Evolutionary conservation across 2,797 vertebrate species (phyloP), one percentile per base, ranked within the genome.

Genomic region (Danio albolineatus): DNA sequence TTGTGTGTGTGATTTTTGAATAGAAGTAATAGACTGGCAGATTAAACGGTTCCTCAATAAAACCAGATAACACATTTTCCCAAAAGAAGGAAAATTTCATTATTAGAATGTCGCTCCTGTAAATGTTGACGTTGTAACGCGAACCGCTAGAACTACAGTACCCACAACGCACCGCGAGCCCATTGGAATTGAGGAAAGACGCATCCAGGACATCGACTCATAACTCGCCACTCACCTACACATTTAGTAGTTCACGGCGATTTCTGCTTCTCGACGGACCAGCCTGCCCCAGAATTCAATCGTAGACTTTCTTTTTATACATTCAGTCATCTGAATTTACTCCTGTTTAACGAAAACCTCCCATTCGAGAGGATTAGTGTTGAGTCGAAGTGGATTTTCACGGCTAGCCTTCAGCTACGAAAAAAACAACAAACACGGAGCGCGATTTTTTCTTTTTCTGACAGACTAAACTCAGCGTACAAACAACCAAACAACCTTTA

Each of bases 61-160:
- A 3, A 28, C 28, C 28, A 28, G 28, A 28, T 1, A 28, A 28
- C n/a, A 28, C 3, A 1, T 28, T 28, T 1, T 28, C 28, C 3
- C 1, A 28, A 28, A 28, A 28, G 28, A 28, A 28, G 28, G 28
- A 28, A 28, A 1, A 28, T 28, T 1, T 28, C 28, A 28, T 28
- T 28, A 28, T 28, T 73, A 9, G 5, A 36, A 36, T 9, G 43
- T 6, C 48, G 56, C 28, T 28, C 51, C 36, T 43, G 36, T 13
- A 8, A 17, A 19, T 43, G 51, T 67, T 67, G 4, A 57, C 16
- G 36, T 14, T 12, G 54, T 44, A 38, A 17, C n/a, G 54, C 7
- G 21, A 10, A 12, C 2, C 8, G n/a, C 12, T 2, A 16, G 60
- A 85, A 94, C 93, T 93, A 82, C 91, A 92, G 84, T 17, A 91